Evolutionary conservation across 2,797 vertebrate species (phyloP), one percentile per base, ranked within the genome.

Genomic region (Diglossa cyanea): DNA sequence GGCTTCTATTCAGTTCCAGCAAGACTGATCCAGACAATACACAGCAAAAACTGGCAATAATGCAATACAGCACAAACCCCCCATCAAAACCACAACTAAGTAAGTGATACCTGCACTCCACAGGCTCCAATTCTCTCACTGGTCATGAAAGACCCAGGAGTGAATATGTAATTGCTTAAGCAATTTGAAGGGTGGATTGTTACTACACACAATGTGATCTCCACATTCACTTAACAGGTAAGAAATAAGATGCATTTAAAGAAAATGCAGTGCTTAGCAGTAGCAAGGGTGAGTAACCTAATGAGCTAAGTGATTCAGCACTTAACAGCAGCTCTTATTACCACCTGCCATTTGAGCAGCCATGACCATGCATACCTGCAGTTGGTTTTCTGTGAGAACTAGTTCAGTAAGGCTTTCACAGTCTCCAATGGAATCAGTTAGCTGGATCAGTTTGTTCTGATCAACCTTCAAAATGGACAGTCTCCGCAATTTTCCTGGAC

Each of bases 321-420:
- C 47, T 62, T 72, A 67, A 39, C 68, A 77, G 66, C 13, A 76
- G 65, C 37, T 65, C 71, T 83, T 88, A 84, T 74, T 85, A 89
- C 39, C 4, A 3, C 42, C 61, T 84, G 40, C 45, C 61, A 84
- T 71, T 65, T 88, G 73, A 94, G 55, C 12, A 96, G 50, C 19
- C 26, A 17, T n/a, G 67, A 53, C 24, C 45, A 45, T 9, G 97
- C 98, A 96, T 94, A 99, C 99, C 98, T 99, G 97, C 88, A 99
- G 97, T 33, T 98, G 98, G 95, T 99, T 99, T 97, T 99, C 99
- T 40, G 99, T 99, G 68, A 99, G 98, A 95, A 99, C 98, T 67
- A 99, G 98, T 87, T 99, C 99, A 13, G 99, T 99, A 95, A 99
- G 99, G 97, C 97, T 99, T 98, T 99, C 99, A 94, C 99, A 99